phyloP scores from a whole-genome alignment of 2,888 invertebrate species.

The Seladonia tumulorum region DNA sequence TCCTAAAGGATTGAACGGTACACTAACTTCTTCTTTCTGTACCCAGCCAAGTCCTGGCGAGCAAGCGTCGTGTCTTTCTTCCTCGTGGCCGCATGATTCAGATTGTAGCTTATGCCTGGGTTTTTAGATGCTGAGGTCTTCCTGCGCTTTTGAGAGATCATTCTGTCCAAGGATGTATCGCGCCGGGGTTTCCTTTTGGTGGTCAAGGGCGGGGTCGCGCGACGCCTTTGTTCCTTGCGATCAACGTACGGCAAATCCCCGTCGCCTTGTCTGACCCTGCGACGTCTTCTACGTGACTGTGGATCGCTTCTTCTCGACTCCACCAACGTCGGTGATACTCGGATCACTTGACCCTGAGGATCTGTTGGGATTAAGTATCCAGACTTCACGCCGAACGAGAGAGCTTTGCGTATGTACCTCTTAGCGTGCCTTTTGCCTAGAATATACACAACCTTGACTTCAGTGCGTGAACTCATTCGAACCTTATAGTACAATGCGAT shows the following conservation, averaged over 20 bases:
- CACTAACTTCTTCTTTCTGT: background rate
- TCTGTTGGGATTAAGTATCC: constrained; percentile 77
- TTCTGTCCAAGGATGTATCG: background rate
- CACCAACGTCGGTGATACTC: constrained; percentile 65
- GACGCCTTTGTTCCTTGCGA: constrained; percentile 40
- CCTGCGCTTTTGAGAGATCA: constrained; percentile 25
- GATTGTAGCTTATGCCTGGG: background rate
- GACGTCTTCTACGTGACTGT: constrained; percentile 51
- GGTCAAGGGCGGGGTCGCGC: constrained; percentile 15
- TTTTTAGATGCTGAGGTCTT: background rate
- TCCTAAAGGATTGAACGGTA: background rate
- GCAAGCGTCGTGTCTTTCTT: background rate
- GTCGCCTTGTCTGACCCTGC: constrained; percentile 50
- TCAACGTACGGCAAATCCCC: constrained; percentile 2
- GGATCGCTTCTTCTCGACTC: constrained; percentile 26
- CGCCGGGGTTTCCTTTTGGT: constrained; percentile 20
- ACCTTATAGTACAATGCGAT: background rate
- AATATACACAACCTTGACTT: background rate
- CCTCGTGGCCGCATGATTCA: background rate
- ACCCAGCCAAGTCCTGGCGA: background rate
- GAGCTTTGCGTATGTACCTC: constrained; percentile 73
- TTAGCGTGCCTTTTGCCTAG: constrained; percentile 75
- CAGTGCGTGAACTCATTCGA: background rate
- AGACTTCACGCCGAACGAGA: constrained; percentile 74
- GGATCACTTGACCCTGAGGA: constrained; percentile 71